Evolutionary conservation across 2,113 vertebrate genomes (phyloP).

Genomic region (Corapipo altera): DNA sequence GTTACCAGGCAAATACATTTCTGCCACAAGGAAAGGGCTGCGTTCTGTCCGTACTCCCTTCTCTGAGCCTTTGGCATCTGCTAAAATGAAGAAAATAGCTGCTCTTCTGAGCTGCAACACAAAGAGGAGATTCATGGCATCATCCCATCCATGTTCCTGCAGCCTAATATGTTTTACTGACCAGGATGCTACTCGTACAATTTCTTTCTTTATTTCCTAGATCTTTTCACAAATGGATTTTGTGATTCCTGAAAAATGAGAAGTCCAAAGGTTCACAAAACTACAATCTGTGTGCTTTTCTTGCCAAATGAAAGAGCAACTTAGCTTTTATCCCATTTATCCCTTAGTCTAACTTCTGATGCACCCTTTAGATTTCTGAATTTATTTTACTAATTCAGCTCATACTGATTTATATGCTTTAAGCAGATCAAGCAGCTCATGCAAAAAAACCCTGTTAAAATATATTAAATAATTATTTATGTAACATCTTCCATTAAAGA

Average conservation of each 20-base stretch:
- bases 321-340: background rate
- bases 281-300: background rate
- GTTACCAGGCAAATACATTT: background rate
- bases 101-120: conserved; percentile 15
- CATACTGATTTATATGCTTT: background rate
- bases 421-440: background rate
- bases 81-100: conserved; percentile 15
- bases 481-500: conserved; percentile 1
- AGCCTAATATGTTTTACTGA: background rate
- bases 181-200: background rate
- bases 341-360: background rate
- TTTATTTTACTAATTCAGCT: background rate
- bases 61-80: background rate
- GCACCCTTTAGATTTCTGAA: background rate
- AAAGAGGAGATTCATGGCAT: background rate
- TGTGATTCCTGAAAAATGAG: conserved; percentile 6
- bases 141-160: background rate
- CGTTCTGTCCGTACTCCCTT: background rate
- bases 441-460: background rate
- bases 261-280: background rate
- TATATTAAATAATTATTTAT: conserved; percentile 38
- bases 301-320: background rate
- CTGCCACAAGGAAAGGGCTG: background rate
- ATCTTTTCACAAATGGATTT: conserved; percentile 44
- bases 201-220: conserved; percentile 23